Percentiles rank a stretch among this genome's conserved stretches.
Evolutionary conservation across 2,113 vertebrate species (phyloP).

Genomic region (Panthera uncia): DNA sequence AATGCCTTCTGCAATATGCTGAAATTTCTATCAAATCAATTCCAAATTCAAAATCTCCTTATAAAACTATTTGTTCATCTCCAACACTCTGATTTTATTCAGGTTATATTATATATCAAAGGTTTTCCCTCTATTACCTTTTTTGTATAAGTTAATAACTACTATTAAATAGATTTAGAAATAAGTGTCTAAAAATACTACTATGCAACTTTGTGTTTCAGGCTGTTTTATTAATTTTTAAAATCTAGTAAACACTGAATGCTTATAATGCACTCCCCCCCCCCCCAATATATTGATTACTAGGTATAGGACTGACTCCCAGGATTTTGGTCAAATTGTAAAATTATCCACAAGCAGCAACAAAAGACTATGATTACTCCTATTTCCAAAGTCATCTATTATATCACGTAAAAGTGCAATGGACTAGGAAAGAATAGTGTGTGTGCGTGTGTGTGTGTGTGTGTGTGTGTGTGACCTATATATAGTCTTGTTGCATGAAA

Average conservation of each 20-base stretch:
- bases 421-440: not conserved
- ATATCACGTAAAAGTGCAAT: not conserved
- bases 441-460: not conserved
- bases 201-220: not conserved
- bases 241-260: not conserved
- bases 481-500: not conserved
- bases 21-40: constrained; percentile 35
- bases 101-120: not conserved
- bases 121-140: not conserved
- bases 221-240: not conserved
- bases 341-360: not conserved
- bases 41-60: constrained; percentile 37
- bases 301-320: not conserved
- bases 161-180: not conserved
- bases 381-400: not conserved
- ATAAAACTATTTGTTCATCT: constrained; percentile 8
- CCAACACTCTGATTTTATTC: constrained; percentile 1
- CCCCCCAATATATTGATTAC: not conserved
- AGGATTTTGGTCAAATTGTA: not conserved
- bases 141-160: constrained; percentile 21
- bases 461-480: not conserved
- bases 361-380: not conserved
- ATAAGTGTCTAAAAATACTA: not conserved
- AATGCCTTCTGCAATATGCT: constrained; percentile 12
- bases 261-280: not conserved